Conservation (phyloP, 2,797 vertebrate species). For the Hippopotamyrus pictus region DNA sequence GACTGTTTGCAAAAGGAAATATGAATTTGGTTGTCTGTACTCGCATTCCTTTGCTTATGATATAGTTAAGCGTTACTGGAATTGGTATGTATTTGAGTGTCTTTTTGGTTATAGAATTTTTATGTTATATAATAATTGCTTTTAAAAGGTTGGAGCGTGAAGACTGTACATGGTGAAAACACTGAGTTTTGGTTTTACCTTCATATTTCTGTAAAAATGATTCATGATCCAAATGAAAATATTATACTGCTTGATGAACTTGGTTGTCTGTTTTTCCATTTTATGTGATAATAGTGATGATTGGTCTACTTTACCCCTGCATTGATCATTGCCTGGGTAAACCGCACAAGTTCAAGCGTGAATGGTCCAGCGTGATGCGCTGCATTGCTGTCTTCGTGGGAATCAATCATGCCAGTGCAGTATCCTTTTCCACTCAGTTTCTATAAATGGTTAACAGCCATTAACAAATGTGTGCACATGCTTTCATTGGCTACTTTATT, state of each 20-base stretch:
- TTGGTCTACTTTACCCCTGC: constrained; percentile 91
- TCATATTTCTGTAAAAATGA: background rate
- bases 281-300: constrained; percentile 63
- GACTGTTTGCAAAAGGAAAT: background rate
- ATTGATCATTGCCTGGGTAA: constrained; percentile 85
- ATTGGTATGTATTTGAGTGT: background rate
- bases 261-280: background rate
- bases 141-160: background rate
- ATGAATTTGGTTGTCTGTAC: background rate
- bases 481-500: background rate
- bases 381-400: constrained; percentile 95
- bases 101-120: background rate
- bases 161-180: background rate
- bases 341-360: constrained; percentile 92
- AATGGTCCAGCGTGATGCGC: constrained; percentile 97
- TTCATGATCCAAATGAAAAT: background rate
- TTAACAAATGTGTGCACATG: background rate
- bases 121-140: background rate
- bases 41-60: background rate
- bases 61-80: background rate
- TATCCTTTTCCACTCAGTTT: constrained; percentile 68
- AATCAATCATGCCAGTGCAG: constrained; percentile 94
- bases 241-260: background rate
- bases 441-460: background rate
- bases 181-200: background rate